Base-by-base conservation (phyloP, 2,888 invertebrate species). In the Ophonus ardosiacus region DNA sequence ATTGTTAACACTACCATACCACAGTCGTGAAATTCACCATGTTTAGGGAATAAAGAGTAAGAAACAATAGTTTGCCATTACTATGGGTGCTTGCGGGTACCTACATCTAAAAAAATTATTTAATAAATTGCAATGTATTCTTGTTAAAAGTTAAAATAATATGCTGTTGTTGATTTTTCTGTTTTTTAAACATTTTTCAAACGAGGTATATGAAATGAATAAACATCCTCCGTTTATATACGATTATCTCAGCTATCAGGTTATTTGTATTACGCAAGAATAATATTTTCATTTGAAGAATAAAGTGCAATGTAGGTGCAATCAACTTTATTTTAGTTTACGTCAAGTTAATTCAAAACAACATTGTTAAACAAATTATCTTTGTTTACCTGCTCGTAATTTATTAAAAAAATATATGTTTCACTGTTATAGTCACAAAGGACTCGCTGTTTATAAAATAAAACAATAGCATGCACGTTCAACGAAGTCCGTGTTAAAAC, bases 271-370 rank as follows among this genome's bases (percentile, higher is more conserved):
- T 63, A 63, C 63, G 24, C 3, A 10, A 68, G 38, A 0, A 17
- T 17, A 43, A 43, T 74, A 17, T 43, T 74, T 74, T 43, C 15
- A 17, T 18, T 17, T 7, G 24, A 17, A 68, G 51, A 74, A 15
- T 74, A 43, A 43, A 43, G 51, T 43, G 18, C 43, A 2, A 2
- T 38, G 15, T n/a, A 1, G 40, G 2, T 38, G 31, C 31, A 1
- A 18, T 17, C 17, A 74, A 74, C 18, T 74, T 43, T 43, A 17
- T 71, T 68, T 71, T 74, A 40, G 43, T 74, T 5, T 51, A 51
- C 43, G 10, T 8, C 10, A 51, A 51, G 43, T 51, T 51, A 51
- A 51, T 51, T 51, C 13, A 8, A 51, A 51, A 51, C 43, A 51
- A 51, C 43, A 51, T 13, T 13, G 6, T 51, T 13, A 13, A 13